These are phyloP conservation scores for Trichosurus vulpecula DNA, from an alignment of 2,797 vertebrate species.

Conservation along the genomic window DNA sequence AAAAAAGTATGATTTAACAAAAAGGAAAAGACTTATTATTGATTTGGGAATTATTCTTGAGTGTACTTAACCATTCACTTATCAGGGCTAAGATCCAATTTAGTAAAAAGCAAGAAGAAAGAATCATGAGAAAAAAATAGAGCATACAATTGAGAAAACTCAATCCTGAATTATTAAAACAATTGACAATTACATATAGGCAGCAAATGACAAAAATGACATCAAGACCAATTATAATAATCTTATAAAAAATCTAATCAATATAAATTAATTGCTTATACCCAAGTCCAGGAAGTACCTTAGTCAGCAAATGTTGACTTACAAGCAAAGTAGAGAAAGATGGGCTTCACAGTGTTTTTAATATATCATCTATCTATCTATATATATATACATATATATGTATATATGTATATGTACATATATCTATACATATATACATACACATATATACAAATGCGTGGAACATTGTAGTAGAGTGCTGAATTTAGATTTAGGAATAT, in stretches of 20 bases:
- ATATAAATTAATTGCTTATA: neutral
- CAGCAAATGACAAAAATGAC: neutral
- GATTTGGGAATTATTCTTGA: neutral
- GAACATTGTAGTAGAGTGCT: neutral
- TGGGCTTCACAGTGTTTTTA: neutral
- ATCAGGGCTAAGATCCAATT: neutral
- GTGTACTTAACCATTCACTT: neutral
- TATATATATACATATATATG: too few species aligned
- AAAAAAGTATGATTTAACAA: neutral
- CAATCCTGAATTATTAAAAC: neutral
- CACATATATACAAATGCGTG: neutral
- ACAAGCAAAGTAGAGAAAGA: too few species aligned
- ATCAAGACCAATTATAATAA: neutral
- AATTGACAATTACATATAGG: neutral
- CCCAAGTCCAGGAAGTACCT: neutral
- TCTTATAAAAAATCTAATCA: neutral
- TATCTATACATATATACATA: too few species aligned
- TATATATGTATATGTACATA: too few species aligned
- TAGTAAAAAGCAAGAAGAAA: neutral
- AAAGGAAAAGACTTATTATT: neutral
- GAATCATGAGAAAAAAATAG: neutral
- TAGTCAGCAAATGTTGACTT: neutral
- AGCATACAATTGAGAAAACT: neutral
- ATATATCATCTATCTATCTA: too few species aligned
- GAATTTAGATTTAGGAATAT: neutral